Evolutionary conservation across 1,140 invertebrate genomes (phyloP).

Genomic region (Psix sp.): DNA sequence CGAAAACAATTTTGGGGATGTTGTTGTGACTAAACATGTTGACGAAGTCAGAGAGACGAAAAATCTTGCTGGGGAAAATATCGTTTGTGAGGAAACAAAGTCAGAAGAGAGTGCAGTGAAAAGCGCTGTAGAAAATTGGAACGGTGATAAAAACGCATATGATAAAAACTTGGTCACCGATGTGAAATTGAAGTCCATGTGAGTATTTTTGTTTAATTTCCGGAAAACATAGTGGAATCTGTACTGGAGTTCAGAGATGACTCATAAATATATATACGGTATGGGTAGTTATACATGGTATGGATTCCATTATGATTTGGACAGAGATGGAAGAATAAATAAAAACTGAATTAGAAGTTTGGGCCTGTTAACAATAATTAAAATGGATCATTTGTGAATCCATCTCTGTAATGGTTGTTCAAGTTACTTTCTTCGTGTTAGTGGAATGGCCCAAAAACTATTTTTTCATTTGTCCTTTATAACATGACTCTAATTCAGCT

Average conservation of each 20-base stretch:
- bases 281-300: constrained; percentile 5
- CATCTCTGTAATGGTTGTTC: no score
- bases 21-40: constrained; percentile 32
- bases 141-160: constrained; percentile 63
- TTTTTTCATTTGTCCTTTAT: no score
- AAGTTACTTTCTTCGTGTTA: no score
- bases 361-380: no score
- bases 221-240: no score
- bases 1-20: constrained; percentile 54
- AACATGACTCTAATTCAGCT: no score
- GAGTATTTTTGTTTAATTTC: neutral
- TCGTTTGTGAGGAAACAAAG: neutral
- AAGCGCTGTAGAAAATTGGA: constrained; percentile 33
- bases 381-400: no score
- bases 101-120: neutral
- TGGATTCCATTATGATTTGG: constrained; percentile 25
- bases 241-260: no score
- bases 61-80: neutral
- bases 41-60: constrained; percentile 61
- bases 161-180: constrained; percentile 76
- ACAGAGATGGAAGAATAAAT: constrained; percentile 20
- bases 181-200: constrained; percentile 90
- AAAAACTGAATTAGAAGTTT: no score
- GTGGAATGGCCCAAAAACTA: no score
- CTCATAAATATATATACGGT: no score